Base-by-base conservation (phyloP, 1,140 invertebrate species). In the Pemphigus obesinymphae region DNA sequence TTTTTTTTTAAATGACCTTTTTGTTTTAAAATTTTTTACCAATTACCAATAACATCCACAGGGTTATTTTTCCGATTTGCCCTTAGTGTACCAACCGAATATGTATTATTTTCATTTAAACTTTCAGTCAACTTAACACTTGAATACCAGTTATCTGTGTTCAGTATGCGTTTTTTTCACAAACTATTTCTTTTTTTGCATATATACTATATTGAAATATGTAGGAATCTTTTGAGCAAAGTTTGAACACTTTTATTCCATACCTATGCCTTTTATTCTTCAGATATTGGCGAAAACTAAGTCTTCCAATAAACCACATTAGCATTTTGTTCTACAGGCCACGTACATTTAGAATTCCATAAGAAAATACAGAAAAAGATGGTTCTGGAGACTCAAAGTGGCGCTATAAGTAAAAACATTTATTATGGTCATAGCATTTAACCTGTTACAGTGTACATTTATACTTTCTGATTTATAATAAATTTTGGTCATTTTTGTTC, bases 221-320 rank as follows among this genome's bases (percentile, higher is more conserved):
- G 61, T 86, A 86, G 43, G 84, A 85, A 29, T 83, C 68, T 40
- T 70, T 58, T 76, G 80, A 84, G 80, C 85, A 86, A 17, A 87
- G 58, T 85, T 87, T 87, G 82, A 85, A 86, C 29, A 87, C 75
- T 84, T 87, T 87, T 50, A 87, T 85, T 70, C 83, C 85, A 83
- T 86, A 86, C 84, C 84, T 83, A 83, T 85, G 84, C 82, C 45
- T 70, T 84, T 87, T 86, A 73, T 85, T 82, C 68, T 85, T 84
- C 75, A 85, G 84, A 70, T 86, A 86, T 72, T 61, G 17, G n/a
- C n/a, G n/a, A n/a, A n/a, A n/a, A n/a, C n/a, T n/a, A n/a, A n/a
- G n/a, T n/a, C n/a, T n/a, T n/a, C n/a, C n/a, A n/a, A n/a, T n/a
- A n/a, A n/a, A n/a, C n/a, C n/a, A n/a, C n/a, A n/a, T n/a, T n/a